These are phyloP conservation scores for Drosophila ercepeae DNA, from an alignment of 1,140 invertebrate genomes.

Conservation along the genomic window DNA sequence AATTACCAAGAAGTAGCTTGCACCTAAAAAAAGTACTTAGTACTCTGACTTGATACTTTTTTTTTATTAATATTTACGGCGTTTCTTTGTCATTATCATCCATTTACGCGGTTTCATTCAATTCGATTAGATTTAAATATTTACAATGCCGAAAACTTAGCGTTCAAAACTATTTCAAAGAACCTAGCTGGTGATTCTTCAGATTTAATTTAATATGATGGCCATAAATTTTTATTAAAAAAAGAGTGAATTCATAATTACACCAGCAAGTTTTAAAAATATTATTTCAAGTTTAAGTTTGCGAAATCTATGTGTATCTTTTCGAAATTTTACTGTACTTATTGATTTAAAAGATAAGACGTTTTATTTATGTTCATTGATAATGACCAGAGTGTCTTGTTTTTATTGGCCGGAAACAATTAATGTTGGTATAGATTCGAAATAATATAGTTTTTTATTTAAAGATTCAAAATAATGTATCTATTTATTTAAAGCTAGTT, in stretches of 20 bases:
- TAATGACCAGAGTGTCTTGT: background rate
- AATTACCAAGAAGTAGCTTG: no score
- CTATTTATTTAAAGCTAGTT: no score
- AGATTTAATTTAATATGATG: conserved; percentile 8
- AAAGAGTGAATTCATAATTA: background rate
- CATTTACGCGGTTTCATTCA: background rate
- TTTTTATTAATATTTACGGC: background rate
- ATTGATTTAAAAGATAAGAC: background rate
- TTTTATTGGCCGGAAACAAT: background rate
- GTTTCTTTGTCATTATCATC: conserved; percentile 6
- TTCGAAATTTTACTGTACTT: background rate
- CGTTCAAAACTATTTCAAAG: no score
- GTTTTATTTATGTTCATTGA: background rate
- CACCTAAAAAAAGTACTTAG: background rate
- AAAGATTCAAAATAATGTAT: no score
- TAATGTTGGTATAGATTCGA: no score
- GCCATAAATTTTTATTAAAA: conserved; percentile 3
- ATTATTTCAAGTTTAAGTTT: background rate
- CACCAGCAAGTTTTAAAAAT: background rate
- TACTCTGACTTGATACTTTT: background rate
- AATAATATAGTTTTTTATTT: background rate
- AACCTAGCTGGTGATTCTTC: conserved; percentile 13
- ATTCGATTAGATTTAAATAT: conserved; percentile 30
- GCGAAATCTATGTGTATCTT: background rate
- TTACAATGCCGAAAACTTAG: no score